Percentiles rank a stretch among this genome's conserved stretches.
Conservation (phyloP, 2,797 vertebrate species). For the Dipus sagitta region DNA sequence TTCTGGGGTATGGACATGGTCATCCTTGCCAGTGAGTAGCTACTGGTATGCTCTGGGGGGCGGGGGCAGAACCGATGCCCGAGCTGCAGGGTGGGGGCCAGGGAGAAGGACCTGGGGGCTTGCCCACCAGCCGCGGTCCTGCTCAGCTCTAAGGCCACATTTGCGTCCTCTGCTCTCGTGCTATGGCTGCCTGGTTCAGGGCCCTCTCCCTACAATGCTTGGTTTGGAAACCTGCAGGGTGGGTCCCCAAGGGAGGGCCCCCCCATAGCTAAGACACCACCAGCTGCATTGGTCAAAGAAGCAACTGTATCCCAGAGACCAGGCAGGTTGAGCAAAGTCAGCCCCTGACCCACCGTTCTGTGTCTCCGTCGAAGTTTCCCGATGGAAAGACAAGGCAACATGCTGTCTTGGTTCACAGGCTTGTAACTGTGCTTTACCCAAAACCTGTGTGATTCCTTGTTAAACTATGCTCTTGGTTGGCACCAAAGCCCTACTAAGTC, state of each 20-base stretch:
- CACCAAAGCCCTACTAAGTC: background rate
- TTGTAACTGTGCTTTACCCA: background rate
- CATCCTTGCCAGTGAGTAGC: conserved; percentile 97
- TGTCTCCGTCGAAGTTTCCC: background rate
- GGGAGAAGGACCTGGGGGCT: fast-evolving
- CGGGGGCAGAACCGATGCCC: background rate
- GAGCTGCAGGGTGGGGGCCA: background rate
- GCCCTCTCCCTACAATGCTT: fast-evolving
- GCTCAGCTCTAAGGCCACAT: background rate
- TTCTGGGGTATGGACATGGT: conserved; percentile 99
- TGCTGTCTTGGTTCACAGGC: background rate
- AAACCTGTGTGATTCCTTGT: background rate
- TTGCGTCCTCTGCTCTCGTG: background rate
- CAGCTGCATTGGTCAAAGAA: background rate
- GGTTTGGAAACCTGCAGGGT: background rate
- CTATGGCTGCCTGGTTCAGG: fast-evolving
- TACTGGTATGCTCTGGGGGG: background rate
- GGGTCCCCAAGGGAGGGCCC: background rate
- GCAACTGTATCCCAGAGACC: background rate
- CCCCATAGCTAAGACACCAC: background rate
- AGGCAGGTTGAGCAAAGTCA: fast-evolving
- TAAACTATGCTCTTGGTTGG: background rate
- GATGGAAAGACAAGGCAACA: background rate
- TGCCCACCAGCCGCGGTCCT: background rate
- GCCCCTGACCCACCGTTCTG: background rate